phyloP scores from a whole-genome alignment of 2,888 invertebrate genomes.

The Drosophila nr. perissopoda region DNA sequence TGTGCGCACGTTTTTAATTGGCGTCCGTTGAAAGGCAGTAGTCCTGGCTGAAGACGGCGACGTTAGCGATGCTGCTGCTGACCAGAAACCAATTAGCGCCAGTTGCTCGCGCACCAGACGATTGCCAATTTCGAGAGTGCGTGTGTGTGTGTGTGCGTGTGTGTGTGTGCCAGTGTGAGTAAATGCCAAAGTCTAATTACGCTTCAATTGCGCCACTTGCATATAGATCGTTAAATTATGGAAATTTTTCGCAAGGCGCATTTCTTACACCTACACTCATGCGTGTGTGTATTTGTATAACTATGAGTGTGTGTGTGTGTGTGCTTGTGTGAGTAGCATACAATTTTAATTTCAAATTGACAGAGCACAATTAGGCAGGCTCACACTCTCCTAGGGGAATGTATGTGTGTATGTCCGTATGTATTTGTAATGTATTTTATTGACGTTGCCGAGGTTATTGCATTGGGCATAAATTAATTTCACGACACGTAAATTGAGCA shows the following conservation, averaged over 20 bases:
- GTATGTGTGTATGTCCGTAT: constrained; percentile 1
- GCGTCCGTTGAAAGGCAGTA: constrained; percentile 67
- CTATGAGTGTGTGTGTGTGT: constrained; percentile 15
- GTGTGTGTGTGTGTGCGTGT: constrained; percentile 11
- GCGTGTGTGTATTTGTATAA: constrained; percentile 9
- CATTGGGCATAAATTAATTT: constrained; percentile 85
- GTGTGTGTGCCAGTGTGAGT: constrained; percentile 41
- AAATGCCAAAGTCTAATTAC: constrained; percentile 82
- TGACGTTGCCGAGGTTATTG: constrained; percentile 85
- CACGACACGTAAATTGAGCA: constrained; percentile 84
- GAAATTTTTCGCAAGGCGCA: constrained; percentile 82
- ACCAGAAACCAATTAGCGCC: constrained; percentile 80
- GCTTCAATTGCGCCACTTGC: constrained; percentile 84
- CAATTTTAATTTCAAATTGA: constrained; percentile 82
- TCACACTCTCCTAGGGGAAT: constrained; percentile 10
- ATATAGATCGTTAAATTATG: constrained; percentile 85
- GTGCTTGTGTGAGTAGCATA: constrained; percentile 37
- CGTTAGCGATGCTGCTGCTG: constrained; percentile 43
- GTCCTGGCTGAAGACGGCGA: constrained; percentile 39
- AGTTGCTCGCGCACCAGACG: constrained; percentile 60
- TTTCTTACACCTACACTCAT: constrained; percentile 57
- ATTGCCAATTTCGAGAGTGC: constrained; percentile 53
- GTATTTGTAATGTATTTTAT: constrained; percentile 84
- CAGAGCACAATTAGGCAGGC: constrained; percentile 72
- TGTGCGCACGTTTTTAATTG: constrained; percentile 81